Evolutionary conservation across 2,113 vertebrate genomes (phyloP), one percentile per base, ranked within the genome.

Genomic region (Poeciliopsis turrubarensis): DNA sequence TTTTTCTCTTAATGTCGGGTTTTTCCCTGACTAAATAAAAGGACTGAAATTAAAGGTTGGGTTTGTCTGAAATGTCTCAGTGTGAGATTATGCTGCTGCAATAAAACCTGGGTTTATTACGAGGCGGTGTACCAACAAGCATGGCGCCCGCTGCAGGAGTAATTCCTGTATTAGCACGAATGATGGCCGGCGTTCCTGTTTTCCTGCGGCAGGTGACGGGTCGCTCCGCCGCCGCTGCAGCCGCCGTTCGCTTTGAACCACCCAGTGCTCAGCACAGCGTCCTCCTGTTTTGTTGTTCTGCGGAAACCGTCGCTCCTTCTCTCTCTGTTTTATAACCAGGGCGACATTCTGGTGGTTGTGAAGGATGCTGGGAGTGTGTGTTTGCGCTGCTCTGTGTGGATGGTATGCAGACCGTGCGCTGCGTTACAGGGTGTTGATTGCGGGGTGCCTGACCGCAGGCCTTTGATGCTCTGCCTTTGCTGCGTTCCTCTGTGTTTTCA

Each of bases 371-470:
- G 74, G 64, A 60, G 77, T 78, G 65, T 80, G 73, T 75, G 51
- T 57, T 69, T 75, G 57, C 83, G 65, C 37, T 68, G 79, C 81
- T 65, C 72, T 79, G 74, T 83, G 84, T 89, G 80, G 72, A 76
- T 81, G 86, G 89, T 89, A 88, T 91, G 85, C 86, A 83, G 86
- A 83, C 82, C 31, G 72, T 91, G 84, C 60, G 82, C 83, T 81
- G 78, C 70, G 79, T 94, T 92, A 92, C 86, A 83, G 91, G 89
- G 92, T 94, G 93, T 92, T 94, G 92, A 94, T 94, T 93, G 87
- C 82, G 76, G 89, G 88, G 83, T 87, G 83, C 76, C 83, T 84
- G 75, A 88, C 84, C 75, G n/a, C 81, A 65, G 79, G 65, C 88
- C 77, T 93, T 92, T 93, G 83, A 93, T 92, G 89, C 85, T 73